These are phyloP conservation scores for Phataginus tetradactyla DNA, from an alignment of 2,797 vertebrate genomes.

Conservation along the genomic window DNA sequence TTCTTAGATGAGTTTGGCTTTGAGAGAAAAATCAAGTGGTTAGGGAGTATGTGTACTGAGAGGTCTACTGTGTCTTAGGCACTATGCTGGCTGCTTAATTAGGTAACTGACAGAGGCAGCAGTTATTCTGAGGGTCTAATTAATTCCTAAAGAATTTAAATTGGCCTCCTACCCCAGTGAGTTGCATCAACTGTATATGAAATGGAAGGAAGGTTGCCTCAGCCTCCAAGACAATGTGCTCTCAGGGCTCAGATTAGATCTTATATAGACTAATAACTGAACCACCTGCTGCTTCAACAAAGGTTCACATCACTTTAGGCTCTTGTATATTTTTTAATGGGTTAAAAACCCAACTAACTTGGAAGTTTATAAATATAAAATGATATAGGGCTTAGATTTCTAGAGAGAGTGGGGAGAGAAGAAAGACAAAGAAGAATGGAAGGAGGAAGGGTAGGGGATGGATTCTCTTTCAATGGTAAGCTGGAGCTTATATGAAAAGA, in stretches of 20 bases:
- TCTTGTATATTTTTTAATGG: neutral
- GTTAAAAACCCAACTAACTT: neutral
- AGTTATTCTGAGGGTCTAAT: neutral
- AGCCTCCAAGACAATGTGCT: neutral
- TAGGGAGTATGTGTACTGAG: neutral
- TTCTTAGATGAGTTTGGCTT: neutral
- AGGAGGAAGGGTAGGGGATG: neutral
- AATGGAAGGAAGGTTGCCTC: neutral
- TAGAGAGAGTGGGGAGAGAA: neutral
- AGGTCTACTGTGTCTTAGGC: neutral
- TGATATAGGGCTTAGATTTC: neutral
- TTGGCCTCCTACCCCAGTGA: neutral
- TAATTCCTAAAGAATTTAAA: neutral
- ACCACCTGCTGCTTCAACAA: neutral
- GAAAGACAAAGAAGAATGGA: neutral
- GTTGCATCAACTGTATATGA: no score
- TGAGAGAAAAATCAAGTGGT: neutral
- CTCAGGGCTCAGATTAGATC: neutral
- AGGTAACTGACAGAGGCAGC: neutral
- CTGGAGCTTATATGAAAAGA: neutral
- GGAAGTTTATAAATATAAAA: neutral
- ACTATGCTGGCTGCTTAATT: neutral
- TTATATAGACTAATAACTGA: accelerated
- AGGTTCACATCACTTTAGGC: neutral
- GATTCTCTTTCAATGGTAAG: neutral